Conservation (phyloP, 2,888 invertebrate species). For the Coelogynopora nodosa region DNA sequence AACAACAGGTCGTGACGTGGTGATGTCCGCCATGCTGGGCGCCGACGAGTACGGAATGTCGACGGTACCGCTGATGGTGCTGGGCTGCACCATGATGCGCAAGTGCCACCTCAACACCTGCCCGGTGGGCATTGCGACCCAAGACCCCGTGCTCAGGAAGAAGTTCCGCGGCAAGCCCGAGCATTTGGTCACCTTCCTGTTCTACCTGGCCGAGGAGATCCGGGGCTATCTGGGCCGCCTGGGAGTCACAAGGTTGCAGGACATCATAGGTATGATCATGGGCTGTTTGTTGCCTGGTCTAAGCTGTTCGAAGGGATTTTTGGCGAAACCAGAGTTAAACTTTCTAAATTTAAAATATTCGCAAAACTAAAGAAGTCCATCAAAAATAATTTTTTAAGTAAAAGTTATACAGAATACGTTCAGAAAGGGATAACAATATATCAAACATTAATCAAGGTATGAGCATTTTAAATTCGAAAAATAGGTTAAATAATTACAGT, state of each 20-base stretch:
- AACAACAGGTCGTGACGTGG: slow-evolving; percentile 86
- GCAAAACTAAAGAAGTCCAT: too few species aligned
- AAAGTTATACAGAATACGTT: too few species aligned
- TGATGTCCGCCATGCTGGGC: slow-evolving; percentile 87
- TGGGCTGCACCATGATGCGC: slow-evolving; percentile 99
- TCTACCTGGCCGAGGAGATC: slow-evolving; percentile 94
- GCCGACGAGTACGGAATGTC: slow-evolving; percentile 98
- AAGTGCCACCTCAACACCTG: slow-evolving; percentile 98
- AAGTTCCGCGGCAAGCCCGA: slow-evolving; percentile 97
- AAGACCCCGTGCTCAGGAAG: slow-evolving; percentile 83
- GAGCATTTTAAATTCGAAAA: too few species aligned
- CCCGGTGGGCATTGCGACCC: slow-evolving; percentile 96
- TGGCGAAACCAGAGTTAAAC: too few species aligned
- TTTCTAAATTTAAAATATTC: too few species aligned
- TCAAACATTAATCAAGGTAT: too few species aligned
- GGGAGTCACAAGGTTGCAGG: slow-evolving; percentile 81
- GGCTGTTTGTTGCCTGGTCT: slow-evolving; percentile 66
- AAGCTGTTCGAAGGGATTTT: too few species aligned
- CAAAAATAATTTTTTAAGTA: too few species aligned
- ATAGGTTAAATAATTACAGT: too few species aligned
- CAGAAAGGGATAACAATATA: too few species aligned
- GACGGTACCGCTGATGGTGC: slow-evolving; percentile 91
- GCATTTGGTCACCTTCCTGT: slow-evolving; percentile 92
- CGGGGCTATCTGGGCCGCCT: slow-evolving; percentile 83
- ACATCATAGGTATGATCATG: slow-evolving; percentile 86